Percentiles rank a stretch among this genome's conserved stretches.
Evolutionary conservation across 2,113 vertebrate genomes (phyloP).

Genomic region (Lamprotornis superbus): DNA sequence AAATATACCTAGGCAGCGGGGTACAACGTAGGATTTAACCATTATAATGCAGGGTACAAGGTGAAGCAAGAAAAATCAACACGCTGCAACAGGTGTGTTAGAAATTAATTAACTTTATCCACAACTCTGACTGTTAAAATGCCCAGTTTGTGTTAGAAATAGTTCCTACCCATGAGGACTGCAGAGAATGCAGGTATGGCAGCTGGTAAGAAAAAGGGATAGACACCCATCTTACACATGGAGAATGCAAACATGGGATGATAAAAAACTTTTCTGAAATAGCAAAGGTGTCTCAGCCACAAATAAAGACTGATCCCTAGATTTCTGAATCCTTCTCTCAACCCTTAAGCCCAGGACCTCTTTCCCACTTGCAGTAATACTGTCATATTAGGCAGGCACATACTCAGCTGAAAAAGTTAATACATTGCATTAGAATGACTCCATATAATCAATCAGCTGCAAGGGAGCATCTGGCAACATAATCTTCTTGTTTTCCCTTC

Average conservation of each 20-base stretch:
- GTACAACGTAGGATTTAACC: too few species aligned
- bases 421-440: not conserved
- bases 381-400: not conserved
- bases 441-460: constrained; percentile 1
- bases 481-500: not conserved
- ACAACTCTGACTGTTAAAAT: not conserved
- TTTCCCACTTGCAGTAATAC: not conserved
- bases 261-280: not conserved
- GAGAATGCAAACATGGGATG: not conserved
- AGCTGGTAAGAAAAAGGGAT: not conserved
- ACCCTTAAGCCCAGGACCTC: not conserved
- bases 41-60: too few species aligned
- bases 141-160: not conserved
- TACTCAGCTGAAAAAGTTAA: not conserved
- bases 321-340: not conserved
- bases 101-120: not conserved
- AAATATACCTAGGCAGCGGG: too few species aligned
- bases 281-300: not conserved
- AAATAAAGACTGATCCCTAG: not conserved
- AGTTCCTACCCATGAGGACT: not conserved
- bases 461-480: not conserved
- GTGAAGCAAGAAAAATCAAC: too few species aligned
- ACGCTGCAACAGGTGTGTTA: not conserved
- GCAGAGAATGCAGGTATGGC: not conserved
- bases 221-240: not conserved